These are phyloP conservation scores for Leptarthrus brevirostris DNA, from an alignment of 2,888 invertebrate genomes.

Conservation along the genomic window DNA sequence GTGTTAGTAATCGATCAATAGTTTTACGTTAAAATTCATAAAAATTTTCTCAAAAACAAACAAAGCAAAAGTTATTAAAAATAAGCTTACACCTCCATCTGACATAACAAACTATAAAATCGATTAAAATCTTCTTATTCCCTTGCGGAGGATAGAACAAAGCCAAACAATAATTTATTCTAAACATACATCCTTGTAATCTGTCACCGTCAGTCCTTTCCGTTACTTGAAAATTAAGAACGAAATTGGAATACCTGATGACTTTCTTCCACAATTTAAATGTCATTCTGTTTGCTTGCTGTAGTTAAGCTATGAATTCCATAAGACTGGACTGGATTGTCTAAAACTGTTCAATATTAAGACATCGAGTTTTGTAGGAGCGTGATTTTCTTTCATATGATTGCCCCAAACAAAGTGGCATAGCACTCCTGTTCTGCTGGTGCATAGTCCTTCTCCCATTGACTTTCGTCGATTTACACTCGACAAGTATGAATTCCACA, in stretches of 20 bases:
- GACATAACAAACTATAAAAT: no score
- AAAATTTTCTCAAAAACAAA: no score
- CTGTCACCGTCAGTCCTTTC: conserved; percentile 49
- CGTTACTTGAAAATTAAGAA: conserved; percentile 43
- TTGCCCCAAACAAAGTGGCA: conserved; percentile 8
- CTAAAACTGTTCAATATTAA: conserved; percentile 25
- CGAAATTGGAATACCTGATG: conserved; percentile 48
- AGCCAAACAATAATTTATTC: conserved; percentile 26
- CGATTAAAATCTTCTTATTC: no score
- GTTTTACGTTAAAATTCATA: no score
- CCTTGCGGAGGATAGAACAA: no score
- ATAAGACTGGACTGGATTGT: not conserved
- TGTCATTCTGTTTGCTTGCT: not conserved
- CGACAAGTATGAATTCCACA: not conserved
- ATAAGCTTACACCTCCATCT: no score
- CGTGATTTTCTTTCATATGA: conserved; percentile 10
- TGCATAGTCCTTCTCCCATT: not conserved
- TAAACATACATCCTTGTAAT: conserved; percentile 37
- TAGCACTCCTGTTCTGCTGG: conserved; percentile 3
- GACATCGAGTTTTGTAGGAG: not conserved
- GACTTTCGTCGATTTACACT: not conserved
- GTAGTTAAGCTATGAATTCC: not conserved
- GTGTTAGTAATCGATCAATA: no score
- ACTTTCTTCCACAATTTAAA: conserved; percentile 1
- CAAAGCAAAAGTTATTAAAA: no score